Evolutionary conservation across 2,113 vertebrate genomes (phyloP), one percentile per base, ranked within the genome.

Genomic region (Aleadryas rufinucha): DNA sequence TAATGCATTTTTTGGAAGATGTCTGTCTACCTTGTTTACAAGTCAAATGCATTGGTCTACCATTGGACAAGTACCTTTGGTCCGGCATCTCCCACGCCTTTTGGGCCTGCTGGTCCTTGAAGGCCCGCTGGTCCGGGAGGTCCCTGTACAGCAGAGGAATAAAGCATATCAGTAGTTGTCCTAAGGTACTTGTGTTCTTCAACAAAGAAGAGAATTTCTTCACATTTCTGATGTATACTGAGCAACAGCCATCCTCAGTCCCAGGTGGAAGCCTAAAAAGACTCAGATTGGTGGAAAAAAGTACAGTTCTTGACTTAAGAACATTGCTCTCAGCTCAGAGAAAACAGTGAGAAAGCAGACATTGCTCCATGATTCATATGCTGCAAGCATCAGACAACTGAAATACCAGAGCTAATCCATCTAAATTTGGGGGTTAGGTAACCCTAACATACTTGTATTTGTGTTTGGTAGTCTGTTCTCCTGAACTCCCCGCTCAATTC

Each of bases 61-160:
- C 16, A 41, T 11, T 65, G 31, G 16, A 84, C 16, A 69, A 44
- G 11, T 95, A 99, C 99, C 97, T 99, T 99, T 65, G 95, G 81
- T 89, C 99, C 99, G 49, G 98, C 97, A 72, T 98, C 96, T 90
- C 98, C 98, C 85, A 97, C 49, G 3, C 98, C 98, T 94, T 97
- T 98, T 76, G 97, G 96, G 57, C 98, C 99, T 70, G 93, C 83
- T 66, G 98, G 98, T 95, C 99, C 99, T 19, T 97, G 97, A 49
- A 93, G 93, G 33, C 98, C 99, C 59, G 96, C 93, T 87, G 98
- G 94, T 66, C 98, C 99, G 75, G 96, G 98, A 54, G 95, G 96
- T 50, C 99, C 99, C 98, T 99, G 84, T 45, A 82, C 21, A 60
- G 52, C 23, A 75, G 59, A 87, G 18, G 28, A 92, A 78, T 22